A percentile compares a stretch with the other conserved stretches of the same genome.
Evolutionary conservation across 2,797 vertebrate species (phyloP).

Genomic region (Channa striata): DNA sequence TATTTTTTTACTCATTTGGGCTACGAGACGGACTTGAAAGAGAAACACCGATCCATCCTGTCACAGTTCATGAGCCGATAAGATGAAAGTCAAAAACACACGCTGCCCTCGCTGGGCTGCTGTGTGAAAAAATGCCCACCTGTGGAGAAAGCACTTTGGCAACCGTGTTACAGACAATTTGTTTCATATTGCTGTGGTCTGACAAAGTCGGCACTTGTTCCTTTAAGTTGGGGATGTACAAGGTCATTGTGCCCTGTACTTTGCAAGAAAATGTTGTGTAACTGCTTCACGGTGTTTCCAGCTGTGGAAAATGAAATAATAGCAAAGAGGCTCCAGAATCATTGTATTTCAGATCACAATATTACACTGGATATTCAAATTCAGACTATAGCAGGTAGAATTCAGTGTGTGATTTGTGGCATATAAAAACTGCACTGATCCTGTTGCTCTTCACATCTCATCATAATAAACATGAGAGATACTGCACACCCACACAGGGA

Average conservation of each 20-base stretch:
- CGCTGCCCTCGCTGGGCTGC: constrained; percentile 20
- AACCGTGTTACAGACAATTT: constrained; percentile 51
- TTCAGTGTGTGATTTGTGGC: too few relatives aligned
- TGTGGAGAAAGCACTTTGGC: constrained; percentile 44
- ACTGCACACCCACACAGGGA: not conserved
- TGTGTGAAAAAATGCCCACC: constrained; percentile 52
- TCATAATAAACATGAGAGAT: not conserved
- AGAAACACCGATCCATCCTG: constrained; percentile 41
- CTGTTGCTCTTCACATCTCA: not conserved
- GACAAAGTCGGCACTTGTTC: constrained; percentile 35
- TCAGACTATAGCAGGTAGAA: not conserved
- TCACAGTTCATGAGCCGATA: constrained; percentile 53
- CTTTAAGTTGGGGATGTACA: constrained; percentile 11
- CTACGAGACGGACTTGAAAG: constrained; percentile 40
- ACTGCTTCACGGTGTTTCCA: constrained; percentile 4
- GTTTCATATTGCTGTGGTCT: constrained; percentile 32
- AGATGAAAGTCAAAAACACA: constrained; percentile 55
- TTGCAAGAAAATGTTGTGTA: not conserved
- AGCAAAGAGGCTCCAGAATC: not conserved
- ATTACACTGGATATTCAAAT: not conserved
- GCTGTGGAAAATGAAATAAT: constrained; percentile 1
- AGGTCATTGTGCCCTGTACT: constrained; percentile 17
- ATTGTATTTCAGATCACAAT: not conserved
- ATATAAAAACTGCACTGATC: not conserved
- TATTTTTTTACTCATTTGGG: constrained; percentile 40